Evolutionary conservation across 2,888 invertebrate species (phyloP), one percentile per base, ranked within the genome.

Genomic region (Polylopha cassiicola): DNA sequence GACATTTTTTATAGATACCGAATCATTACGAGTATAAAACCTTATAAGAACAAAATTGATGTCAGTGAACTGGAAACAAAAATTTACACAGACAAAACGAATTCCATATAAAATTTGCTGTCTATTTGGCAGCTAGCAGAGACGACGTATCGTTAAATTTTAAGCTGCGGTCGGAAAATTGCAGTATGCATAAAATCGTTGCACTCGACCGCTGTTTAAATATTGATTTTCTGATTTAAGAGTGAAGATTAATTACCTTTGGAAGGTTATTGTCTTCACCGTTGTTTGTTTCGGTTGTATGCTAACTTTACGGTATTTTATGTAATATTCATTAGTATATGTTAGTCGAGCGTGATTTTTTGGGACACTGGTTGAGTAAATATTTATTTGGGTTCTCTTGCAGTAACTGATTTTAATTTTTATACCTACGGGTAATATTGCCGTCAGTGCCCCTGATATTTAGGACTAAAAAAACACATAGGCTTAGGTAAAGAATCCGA

Each of bases 211-310:
- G 26, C 36, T 39, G 44, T 36, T 50, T 50, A 58, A 64, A 65
- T 66, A 66, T 65, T 65, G 62, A 65, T 69, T 65, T 63, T 61
- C 55, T 59, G 61, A 65, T 65, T 65, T 63, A 63, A 63, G 53
- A 50, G 46, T 42, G 45, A 53, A 62, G 61, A 69, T 69, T 66
- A 65, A 71, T 69, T 65, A 55, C 58, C 55, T 58, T 63, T 46
- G 61, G 56, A 55, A 60, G 61, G 62, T 61, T 62, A 64, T 63
- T 63, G 64, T 65, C 58, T 62, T 55, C 30, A 32, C 18, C 33
- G n/a, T 23, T 31, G 36, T 36, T 36, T 36, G 34, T 36, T 36
- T 36, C 17, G 8, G 27, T n/a, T 14, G 29, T 18, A 6, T 36
- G 30, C 36, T 41, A 26, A 20, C 29, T 32, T 13, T 27, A 23